These are phyloP conservation scores for Eucera pruinosa DNA, from an alignment of 2,888 invertebrate species.

Conservation along the genomic window DNA sequence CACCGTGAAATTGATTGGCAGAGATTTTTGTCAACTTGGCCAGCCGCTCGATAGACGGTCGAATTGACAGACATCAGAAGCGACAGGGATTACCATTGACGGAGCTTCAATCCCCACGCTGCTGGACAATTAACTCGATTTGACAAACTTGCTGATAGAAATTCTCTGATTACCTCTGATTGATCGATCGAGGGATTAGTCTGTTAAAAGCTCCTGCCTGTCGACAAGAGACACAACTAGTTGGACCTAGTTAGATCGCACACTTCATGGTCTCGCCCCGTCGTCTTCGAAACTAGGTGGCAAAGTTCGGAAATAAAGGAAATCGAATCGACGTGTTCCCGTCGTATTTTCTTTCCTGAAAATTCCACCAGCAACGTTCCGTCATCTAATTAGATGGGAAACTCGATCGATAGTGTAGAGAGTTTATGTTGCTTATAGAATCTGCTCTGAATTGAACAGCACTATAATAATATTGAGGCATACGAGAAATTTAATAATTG, in stretches of 20 bases:
- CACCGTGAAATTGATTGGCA: constrained; percentile 37
- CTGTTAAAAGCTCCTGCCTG: constrained; percentile 34
- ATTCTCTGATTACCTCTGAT: constrained; percentile 14
- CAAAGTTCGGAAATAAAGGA: too few relatives aligned
- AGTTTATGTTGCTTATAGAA: too few relatives aligned
- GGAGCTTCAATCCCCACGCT: constrained; percentile 1
- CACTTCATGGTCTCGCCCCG: background rate
- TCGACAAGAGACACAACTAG: background rate
- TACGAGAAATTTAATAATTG: too few relatives aligned
- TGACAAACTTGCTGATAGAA: constrained; percentile 40
- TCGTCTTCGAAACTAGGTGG: background rate
- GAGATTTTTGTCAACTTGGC: constrained; percentile 36
- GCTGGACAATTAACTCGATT: constrained; percentile 36
- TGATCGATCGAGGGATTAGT: constrained; percentile 7
- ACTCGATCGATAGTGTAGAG: too few relatives aligned
- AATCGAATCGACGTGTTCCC: too few relatives aligned
- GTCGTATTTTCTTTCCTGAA: too few relatives aligned
- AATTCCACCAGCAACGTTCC: too few relatives aligned
- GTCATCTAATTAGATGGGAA: too few relatives aligned
- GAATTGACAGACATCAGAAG: constrained; percentile 33
- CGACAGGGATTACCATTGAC: constrained; percentile 12
- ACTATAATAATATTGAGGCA: too few relatives aligned
- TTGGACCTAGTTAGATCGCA: background rate
- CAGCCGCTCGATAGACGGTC: background rate
- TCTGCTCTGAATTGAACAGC: too few relatives aligned